phyloP scores from a whole-genome alignment of 2,113 vertebrate species.

The Procavia capensis region DNA sequence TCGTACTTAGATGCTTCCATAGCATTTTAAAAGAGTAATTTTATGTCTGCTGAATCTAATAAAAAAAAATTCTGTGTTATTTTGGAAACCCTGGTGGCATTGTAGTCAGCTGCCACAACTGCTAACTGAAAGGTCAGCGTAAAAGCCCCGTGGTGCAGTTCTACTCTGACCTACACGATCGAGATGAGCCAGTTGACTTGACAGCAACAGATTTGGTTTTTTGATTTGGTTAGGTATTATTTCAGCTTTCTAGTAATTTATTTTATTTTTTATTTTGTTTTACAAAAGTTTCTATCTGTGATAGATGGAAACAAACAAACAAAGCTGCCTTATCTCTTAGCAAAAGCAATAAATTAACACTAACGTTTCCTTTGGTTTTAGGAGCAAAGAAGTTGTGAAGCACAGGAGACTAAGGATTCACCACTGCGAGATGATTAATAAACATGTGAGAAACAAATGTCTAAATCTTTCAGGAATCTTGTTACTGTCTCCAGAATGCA shows the following conservation, averaged over 20 bases:
- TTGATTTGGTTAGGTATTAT: no score
- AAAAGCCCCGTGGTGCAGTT: no score
- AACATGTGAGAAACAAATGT: neutral
- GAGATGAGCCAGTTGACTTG: no score
- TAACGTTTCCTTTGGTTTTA: neutral
- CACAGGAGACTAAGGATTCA: neutral
- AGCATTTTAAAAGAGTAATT: neutral
- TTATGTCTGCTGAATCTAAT: neutral
- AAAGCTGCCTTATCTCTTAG: neutral
- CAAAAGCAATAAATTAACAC: neutral
- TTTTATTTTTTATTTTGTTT: constrained; percentile 10
- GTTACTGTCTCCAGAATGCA: neutral
- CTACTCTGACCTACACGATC: no score
- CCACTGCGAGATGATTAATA: neutral
- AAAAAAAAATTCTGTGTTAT: neutral
- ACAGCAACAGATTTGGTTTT: no score
- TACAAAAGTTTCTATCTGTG: neutral
- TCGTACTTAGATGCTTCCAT: neutral
- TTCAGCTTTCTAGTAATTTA: neutral
- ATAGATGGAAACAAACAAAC: neutral
- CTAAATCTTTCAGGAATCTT: neutral
- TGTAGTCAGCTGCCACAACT: no score
- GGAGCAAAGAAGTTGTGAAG: neutral
- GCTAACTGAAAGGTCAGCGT: no score
- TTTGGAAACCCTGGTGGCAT: no score